A percentile compares a stretch with the other conserved stretches of the same genome.
These are phyloP conservation scores for Actinopyga echinites DNA, from an alignment of 53 echinoderm and acorn worm species.

Conservation along the genomic window DNA sequence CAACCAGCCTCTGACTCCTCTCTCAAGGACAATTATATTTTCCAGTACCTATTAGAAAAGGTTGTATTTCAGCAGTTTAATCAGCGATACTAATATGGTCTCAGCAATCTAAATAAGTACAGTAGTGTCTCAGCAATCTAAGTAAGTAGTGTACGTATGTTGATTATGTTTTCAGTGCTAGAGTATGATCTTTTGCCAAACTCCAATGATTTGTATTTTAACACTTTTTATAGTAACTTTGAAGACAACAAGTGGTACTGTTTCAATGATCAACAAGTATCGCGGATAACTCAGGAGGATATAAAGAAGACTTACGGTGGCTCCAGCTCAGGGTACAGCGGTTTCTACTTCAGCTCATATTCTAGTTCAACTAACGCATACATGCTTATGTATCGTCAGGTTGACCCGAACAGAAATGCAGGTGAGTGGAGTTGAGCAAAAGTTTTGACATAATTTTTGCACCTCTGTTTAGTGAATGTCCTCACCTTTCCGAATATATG, in stretches of 20 bases:
- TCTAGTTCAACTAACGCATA: slow-evolving; percentile 98
- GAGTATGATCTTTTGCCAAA: too few relatives aligned
- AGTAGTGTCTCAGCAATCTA: too few relatives aligned
- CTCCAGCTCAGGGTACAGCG: slow-evolving; percentile 61
- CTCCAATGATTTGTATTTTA: background rate
- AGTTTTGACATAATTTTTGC: background rate
- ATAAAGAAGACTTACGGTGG: slow-evolving; percentile 92
- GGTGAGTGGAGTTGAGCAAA: slow-evolving; percentile 39
- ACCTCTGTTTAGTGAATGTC: background rate
- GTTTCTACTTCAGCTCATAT: slow-evolving; percentile 73
- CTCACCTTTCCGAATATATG: too few relatives aligned
- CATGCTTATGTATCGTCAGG: slow-evolving; percentile 95
- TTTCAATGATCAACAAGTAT: slow-evolving; percentile 91
- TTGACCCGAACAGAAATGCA: slow-evolving; percentile 73
- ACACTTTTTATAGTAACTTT: slow-evolving; percentile 29
- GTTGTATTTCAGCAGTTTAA: too few relatives aligned
- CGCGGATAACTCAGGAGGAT: slow-evolving; percentile 81
- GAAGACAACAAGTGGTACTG: slow-evolving; percentile 91
- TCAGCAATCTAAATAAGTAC: too few relatives aligned
- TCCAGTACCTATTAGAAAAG: too few relatives aligned
- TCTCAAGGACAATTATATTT: too few relatives aligned
- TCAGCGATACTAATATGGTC: too few relatives aligned
- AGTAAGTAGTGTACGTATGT: too few relatives aligned
- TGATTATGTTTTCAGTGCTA: too few relatives aligned
- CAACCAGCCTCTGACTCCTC: too few relatives aligned